A percentile compares a stretch with the other conserved stretches of the same genome.
phyloP scores from a whole-genome alignment of 2,888 invertebrate species.

The Watsonalla binaria region DNA sequence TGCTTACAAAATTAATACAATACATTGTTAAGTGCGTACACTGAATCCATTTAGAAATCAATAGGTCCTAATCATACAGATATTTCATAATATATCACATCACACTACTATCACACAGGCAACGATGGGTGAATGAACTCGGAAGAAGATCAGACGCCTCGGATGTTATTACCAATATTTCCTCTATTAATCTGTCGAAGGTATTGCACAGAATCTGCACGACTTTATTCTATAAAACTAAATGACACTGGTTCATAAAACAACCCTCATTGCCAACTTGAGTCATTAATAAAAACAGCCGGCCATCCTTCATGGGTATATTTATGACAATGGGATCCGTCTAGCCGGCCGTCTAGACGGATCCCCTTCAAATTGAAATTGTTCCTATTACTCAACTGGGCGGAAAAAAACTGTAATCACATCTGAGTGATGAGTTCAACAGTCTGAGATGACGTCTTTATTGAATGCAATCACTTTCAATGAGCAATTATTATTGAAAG shows the following conservation, averaged over 20 bases:
- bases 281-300: neutral
- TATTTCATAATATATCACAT: too few relatives aligned
- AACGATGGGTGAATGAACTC: too few relatives aligned
- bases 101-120: too few relatives aligned
- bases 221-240: too few relatives aligned
- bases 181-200: too few relatives aligned
- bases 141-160: too few relatives aligned
- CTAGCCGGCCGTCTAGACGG: conserved; percentile 30
- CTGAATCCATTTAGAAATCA: too few relatives aligned
- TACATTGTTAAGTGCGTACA: too few relatives aligned
- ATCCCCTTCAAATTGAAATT: conserved; percentile 43
- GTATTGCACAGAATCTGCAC: too few relatives aligned
- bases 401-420: conserved; percentile 51
- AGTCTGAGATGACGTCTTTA: conserved; percentile 32
- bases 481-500: conserved; percentile 5
- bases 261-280: neutral
- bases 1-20: too few relatives aligned
- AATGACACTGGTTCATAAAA: neutral
- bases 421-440: conserved; percentile 53
- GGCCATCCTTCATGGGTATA: neutral
- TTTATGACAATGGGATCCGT: conserved; percentile 9
- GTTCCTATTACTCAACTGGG: conserved; percentile 35
- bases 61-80: too few relatives aligned
- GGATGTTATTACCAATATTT: too few relatives aligned
- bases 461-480: neutral